These are phyloP conservation scores for Lochmaea capreae DNA, from an alignment of 2,888 invertebrate species.

Conservation along the genomic window DNA sequence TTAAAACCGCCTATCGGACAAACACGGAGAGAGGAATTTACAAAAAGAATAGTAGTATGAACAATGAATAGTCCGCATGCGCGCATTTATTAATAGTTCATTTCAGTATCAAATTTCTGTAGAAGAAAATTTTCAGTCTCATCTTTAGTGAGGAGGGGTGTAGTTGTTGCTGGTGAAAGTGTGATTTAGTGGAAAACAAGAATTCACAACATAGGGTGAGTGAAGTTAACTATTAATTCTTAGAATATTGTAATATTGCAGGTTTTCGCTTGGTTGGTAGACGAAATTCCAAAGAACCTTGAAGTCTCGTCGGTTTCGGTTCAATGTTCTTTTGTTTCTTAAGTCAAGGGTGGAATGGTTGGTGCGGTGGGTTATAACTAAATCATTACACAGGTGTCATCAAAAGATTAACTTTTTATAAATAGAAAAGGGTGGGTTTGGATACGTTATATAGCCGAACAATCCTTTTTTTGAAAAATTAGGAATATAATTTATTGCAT, in stretches of 20 bases:
- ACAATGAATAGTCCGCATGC: slow-evolving; percentile 44
- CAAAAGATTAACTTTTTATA: slow-evolving; percentile 21
- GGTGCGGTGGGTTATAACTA: slow-evolving; percentile 21
- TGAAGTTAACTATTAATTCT: slow-evolving; percentile 33
- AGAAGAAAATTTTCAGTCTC: slow-evolving; percentile 50
- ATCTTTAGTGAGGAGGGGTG: slow-evolving; percentile 48
- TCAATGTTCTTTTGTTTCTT: slow-evolving; percentile 39
- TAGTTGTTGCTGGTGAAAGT: slow-evolving; percentile 45
- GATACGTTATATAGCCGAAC: neutral
- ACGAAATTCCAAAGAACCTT: slow-evolving; percentile 31
- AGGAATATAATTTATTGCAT: neutral
- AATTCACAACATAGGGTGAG: slow-evolving; percentile 43
- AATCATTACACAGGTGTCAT: slow-evolving; percentile 36
- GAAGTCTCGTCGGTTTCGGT: slow-evolving; percentile 37
- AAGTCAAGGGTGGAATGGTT: slow-evolving; percentile 35
- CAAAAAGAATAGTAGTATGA: slow-evolving; percentile 23
- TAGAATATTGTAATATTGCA: slow-evolving; percentile 13
- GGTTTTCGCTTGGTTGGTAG: slow-evolving; percentile 8
- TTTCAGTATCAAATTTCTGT: slow-evolving; percentile 57
- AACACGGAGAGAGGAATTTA: slow-evolving; percentile 30
- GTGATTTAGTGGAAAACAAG: slow-evolving; percentile 25
- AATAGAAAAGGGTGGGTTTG: neutral
- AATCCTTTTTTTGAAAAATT: neutral
- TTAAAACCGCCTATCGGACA: slow-evolving; percentile 22
- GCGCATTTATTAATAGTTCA: slow-evolving; percentile 54